Base-by-base conservation (phyloP, 1,140 invertebrate genomes). In the Vanessa atalanta region DNA sequence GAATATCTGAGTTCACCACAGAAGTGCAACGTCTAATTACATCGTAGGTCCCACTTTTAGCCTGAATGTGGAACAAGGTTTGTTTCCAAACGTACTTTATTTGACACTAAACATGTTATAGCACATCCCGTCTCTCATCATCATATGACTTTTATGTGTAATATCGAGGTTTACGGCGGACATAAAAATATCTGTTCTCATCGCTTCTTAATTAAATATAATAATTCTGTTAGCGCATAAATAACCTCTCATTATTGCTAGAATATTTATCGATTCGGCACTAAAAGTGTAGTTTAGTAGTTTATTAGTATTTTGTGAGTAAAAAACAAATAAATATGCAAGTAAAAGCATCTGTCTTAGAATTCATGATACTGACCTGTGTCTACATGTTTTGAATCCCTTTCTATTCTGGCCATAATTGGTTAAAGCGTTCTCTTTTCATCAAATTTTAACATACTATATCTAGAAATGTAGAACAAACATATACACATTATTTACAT, bases 81-180 rank as follows among this genome's bases (percentile, higher is more conserved):
- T 64, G 73, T 72, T 76, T 73, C 70, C 69, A 83, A 86, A 85
- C 76, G 78, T 70, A 80, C 80, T 83, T 87, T 83, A 87, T 84
- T 81, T 80, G 80, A 76, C 72, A 82, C 72, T 84, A 82, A 86
- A 82, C 73, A 78, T 77, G 77, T 75, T 76, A 85, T 79, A 80
- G 79, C 79, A 83, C 78, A 80, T 83, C 75, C 76, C 71, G 72
- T 77, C 80, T 78, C 79, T 76, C 74, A 76, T 76, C 74, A 70
- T 70, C 79, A 70, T 78, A 76, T 72, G 75, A 73, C 63, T 80
- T 78, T 81, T 79, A 82, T 76, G 75, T 76, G 79, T 61, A 79
- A 86, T 80, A 81, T 82, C 81, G 76, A 82, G 82, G 81, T 87
- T 86, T 86, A 87, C 75, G 75, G 65, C 65, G 43, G 53, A 16